These are phyloP conservation scores for Neoarius graeffei DNA, from an alignment of 2,113 vertebrate species.

Conservation along the genomic window DNA sequence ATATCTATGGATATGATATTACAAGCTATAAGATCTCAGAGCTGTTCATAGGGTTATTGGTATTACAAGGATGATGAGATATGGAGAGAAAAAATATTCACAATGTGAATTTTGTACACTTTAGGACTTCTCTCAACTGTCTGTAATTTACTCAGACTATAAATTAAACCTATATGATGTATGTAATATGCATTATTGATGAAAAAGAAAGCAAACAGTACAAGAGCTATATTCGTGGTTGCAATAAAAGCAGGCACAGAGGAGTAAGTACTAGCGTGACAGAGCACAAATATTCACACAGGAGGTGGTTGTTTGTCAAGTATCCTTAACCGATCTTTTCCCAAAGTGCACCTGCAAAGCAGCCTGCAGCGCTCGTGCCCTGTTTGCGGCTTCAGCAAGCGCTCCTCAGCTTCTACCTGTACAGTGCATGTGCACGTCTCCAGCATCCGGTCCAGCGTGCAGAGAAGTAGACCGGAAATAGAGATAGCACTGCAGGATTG, in stretches of 20 bases:
- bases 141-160: neutral
- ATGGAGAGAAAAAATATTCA: neutral
- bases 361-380: slow-evolving; percentile 36
- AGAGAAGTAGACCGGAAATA: slow-evolving; percentile 59
- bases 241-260: neutral
- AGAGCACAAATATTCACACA: slow-evolving; percentile 26
- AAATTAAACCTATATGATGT: neutral
- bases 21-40: neutral
- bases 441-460: slow-evolving; percentile 54
- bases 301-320: slow-evolving; percentile 31
- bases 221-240: neutral
- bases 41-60: neutral
- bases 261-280: slow-evolving; percentile 7
- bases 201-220: neutral
- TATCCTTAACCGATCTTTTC: slow-evolving; percentile 48
- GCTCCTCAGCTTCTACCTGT: slow-evolving; percentile 48
- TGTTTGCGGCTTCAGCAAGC: slow-evolving; percentile 47
- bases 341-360: slow-evolving; percentile 50
- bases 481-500: slow-evolving; percentile 50
- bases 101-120: neutral
- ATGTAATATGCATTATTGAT: neutral
- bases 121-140: neutral
- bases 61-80: neutral
- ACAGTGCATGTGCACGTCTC: slow-evolving; percentile 54
- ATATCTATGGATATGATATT: neutral